Evolutionary conservation across 2,888 invertebrate genomes (phyloP), one percentile per base, ranked within the genome.

Genomic region (Selenia dentaria): DNA sequence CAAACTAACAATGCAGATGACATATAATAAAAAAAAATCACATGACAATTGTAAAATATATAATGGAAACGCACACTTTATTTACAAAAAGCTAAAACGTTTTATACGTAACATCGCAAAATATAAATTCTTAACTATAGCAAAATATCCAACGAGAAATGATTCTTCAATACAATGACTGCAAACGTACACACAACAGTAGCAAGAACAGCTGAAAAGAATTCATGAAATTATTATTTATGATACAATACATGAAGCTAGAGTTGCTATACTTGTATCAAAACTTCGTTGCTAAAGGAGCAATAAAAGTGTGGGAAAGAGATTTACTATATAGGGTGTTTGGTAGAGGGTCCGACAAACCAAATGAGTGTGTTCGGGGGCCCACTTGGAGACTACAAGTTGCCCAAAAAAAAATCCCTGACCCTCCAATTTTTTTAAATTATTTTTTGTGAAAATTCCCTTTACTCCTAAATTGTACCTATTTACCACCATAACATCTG

Each of bases 171-270:
- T 75, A 62, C 53, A 72, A 73, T 64, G 67, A 74, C 74, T 70
- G 85, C 83, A 79, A 80, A 74, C 79, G 41, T 82, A 86, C 81
- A 86, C 78, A 81, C 71, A 70, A 85, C 79, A 77, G 67, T 85
- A 88, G 87, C 85, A 60, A 70, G 74, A 66, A 70, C 70, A 66
- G 81, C 87, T 88, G 86, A 85, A 87, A 76, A 68, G 63, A 74
- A 67, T 45, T n/a, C 70, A 46, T 6, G 69, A 74, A 72, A 75
- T 75, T 76, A 78, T 72, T 67, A 76, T 6, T 62, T 61, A 54
- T 55, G 55, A 67, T 61, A 54, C 59, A 59, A 64, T 64, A 71
- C 64, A 67, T 62, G 65, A 85, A 83, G 80, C 83, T 54, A 64
- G 68, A 61, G 42, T 54, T 65, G 20, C 37, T n/a, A n/a, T n/a